These are phyloP conservation scores for Alethe castanea DNA, from an alignment of 2,113 vertebrate species.

Conservation along the genomic window DNA sequence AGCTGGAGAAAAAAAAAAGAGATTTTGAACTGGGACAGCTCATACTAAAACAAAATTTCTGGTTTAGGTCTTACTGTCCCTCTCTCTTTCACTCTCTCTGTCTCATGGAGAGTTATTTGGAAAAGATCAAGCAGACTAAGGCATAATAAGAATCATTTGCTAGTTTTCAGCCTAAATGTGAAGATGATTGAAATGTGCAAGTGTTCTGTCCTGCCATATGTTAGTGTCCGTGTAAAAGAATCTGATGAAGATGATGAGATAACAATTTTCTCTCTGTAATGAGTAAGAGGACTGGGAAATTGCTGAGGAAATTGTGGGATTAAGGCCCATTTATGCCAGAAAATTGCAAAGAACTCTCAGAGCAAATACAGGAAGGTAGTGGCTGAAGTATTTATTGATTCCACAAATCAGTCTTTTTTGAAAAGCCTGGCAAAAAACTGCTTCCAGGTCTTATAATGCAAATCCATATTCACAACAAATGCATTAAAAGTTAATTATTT, in stretches of 20 bases:
- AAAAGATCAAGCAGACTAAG: constrained; percentile 15
- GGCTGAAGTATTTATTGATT: constrained; percentile 23
- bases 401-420: background rate
- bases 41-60: background rate
- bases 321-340: constrained; percentile 42
- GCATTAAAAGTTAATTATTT: background rate
- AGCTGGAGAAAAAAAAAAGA: background rate
- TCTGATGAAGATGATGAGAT: constrained; percentile 52
- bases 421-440: background rate
- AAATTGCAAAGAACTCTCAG: constrained; percentile 44
- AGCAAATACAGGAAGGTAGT: background rate
- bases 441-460: background rate
- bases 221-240: constrained; percentile 24
- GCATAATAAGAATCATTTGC: constrained; percentile 31
- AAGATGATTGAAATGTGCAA: constrained; percentile 41
- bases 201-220: constrained; percentile 44
- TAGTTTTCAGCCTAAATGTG: constrained; percentile 32
- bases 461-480: background rate
- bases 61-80: background rate
- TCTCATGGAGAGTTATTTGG: background rate
- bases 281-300: constrained; percentile 37
- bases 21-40: background rate
- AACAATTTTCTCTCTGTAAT: constrained; percentile 51
- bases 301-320: constrained; percentile 51
- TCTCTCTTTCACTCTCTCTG: background rate